Evolutionary conservation across 1,140 invertebrate species (phyloP).

Genomic region (Zaprionus davidi): DNA sequence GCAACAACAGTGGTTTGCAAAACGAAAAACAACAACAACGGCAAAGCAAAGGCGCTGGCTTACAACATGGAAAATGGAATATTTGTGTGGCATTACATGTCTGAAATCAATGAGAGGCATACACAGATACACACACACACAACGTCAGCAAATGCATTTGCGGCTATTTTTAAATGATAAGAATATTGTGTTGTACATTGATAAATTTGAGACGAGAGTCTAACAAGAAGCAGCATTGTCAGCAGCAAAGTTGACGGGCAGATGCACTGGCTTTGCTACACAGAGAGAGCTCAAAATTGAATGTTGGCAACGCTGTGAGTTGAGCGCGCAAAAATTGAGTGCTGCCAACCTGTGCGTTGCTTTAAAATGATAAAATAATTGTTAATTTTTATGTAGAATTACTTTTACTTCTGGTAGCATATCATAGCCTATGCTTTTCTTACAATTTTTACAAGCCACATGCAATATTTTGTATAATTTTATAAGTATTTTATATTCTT

Average conservation of each 20-base stretch:
- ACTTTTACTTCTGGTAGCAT: not conserved
- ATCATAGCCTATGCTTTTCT: not conserved
- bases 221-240: conserved; percentile 35
- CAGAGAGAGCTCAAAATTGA: conserved; percentile 23
- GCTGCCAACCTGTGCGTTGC: conserved; percentile 32
- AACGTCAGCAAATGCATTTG: conserved; percentile 17
- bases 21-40: conserved; percentile 29
- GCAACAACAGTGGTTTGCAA: conserved; percentile 62
- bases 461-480: not conserved
- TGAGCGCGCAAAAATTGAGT: conserved; percentile 23
- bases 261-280: conserved; percentile 17
- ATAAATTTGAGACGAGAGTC: conserved; percentile 45
- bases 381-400: not conserved
- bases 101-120: conserved; percentile 10
- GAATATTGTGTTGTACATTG: conserved; percentile 54
- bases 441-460: not conserved
- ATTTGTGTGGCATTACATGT: conserved; percentile 13
- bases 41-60: conserved; percentile 20
- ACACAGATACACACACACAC: conserved; percentile 37
- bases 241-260: conserved; percentile 38
- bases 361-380: conserved; percentile 14
- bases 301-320: conserved; percentile 38
- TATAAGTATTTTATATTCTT: not conserved
- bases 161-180: conserved; percentile 69
- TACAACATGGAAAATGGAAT: conserved; percentile 18